Conservation (phyloP, 2,888 invertebrate species). For the Selenia dentaria region DNA sequence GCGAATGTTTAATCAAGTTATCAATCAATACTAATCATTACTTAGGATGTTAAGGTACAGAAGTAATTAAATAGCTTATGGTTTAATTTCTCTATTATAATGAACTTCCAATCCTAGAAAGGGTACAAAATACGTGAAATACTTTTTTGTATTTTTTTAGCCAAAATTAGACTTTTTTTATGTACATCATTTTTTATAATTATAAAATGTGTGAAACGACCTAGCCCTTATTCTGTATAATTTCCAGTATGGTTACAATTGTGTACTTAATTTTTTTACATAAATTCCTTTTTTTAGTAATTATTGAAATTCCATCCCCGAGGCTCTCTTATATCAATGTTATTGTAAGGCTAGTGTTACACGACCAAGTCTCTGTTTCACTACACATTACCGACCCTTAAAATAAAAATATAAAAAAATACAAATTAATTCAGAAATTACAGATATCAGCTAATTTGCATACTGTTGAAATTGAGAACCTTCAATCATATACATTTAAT, state of each 20-base stretch:
- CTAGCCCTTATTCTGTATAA: slow-evolving; percentile 27
- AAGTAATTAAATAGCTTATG: background rate
- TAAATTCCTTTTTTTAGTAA: slow-evolving; percentile 20
- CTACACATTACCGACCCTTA: too few relatives aligned
- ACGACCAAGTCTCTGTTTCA: slow-evolving; percentile 1
- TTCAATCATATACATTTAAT: background rate
- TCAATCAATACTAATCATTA: background rate
- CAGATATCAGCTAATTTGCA: too few relatives aligned
- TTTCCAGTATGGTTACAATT: slow-evolving; percentile 17
- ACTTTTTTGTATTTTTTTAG: slow-evolving; percentile 38
- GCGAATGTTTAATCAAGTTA: background rate
- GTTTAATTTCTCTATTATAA: background rate
- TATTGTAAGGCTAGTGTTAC: slow-evolving; percentile 22
- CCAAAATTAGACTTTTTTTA: slow-evolving; percentile 37
- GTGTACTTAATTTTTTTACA: slow-evolving; percentile 40
- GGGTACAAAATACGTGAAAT: slow-evolving; percentile 31
- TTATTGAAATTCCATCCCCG: slow-evolving; percentile 18
- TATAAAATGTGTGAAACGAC: slow-evolving; percentile 33
- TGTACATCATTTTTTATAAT: slow-evolving; percentile 31
- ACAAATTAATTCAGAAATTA: too few relatives aligned
- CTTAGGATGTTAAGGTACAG: slow-evolving; percentile 5
- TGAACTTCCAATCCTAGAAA: slow-evolving; percentile 14
- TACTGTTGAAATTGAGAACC: too few relatives aligned
- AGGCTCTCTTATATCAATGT: slow-evolving; percentile 35
- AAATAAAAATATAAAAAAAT: too few relatives aligned